These are phyloP conservation scores for Notocelia uddmanniana DNA, from an alignment of 2,888 invertebrate genomes.

Conservation along the genomic window DNA sequence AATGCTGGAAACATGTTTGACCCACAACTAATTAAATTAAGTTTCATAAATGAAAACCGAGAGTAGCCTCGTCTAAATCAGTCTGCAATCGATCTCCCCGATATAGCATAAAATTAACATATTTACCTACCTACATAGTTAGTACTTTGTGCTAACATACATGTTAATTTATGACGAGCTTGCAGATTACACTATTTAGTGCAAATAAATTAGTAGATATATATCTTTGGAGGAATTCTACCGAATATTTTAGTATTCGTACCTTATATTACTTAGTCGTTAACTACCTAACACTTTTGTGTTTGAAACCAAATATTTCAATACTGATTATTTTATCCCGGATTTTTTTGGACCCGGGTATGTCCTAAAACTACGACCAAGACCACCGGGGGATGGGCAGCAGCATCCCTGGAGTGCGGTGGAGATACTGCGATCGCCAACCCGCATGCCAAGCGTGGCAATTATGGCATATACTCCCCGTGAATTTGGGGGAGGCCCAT, in stretches of 20 bases:
- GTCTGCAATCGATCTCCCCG: conserved; percentile 1
- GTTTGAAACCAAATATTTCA: too few relatives aligned
- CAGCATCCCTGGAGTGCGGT: too few relatives aligned
- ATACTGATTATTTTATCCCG: too few relatives aligned
- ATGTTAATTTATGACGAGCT: conserved; percentile 8
- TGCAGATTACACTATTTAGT: conserved; percentile 1
- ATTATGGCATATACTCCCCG: too few relatives aligned
- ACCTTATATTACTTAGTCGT: too few relatives aligned
- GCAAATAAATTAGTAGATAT: conserved; percentile 28
- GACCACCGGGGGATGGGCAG: too few relatives aligned
- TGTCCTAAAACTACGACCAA: too few relatives aligned
- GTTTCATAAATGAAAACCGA: neutral
- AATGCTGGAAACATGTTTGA: conserved; percentile 1
- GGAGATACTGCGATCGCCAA: too few relatives aligned
- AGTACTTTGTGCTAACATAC: conserved; percentile 12
- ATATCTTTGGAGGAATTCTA: conserved; percentile 8
- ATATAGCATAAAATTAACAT: conserved; percentile 29
- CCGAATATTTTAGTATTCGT: neutral
- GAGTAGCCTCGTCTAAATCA: conserved; percentile 8
- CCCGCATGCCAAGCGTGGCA: too few relatives aligned
- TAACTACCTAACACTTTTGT: neutral
- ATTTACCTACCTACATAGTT: neutral
- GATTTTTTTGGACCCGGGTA: too few relatives aligned
- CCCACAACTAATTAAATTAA: conserved; percentile 8
- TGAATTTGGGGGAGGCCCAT: too few relatives aligned